These are phyloP conservation scores for Drosophila biarmipes DNA, from an alignment of 1,140 invertebrate genomes.

Conservation along the genomic window DNA sequence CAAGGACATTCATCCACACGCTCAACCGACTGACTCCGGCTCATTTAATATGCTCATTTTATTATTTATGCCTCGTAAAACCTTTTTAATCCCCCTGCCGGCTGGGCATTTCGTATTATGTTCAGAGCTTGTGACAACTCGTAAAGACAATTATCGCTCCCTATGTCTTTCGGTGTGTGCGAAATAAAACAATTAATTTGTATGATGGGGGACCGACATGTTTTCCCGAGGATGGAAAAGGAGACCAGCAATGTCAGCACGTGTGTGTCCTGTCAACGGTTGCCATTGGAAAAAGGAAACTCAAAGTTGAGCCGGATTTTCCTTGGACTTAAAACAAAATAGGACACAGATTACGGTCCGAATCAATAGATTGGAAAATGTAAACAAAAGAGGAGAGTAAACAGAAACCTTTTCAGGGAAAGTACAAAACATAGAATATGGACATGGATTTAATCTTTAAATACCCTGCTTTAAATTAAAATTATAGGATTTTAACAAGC, in stretches of 20 bases:
- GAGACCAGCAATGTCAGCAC: conserved; percentile 8
- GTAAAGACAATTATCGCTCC: conserved; percentile 48
- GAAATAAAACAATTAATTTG: conserved; percentile 48
- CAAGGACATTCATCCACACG: conserved; percentile 19
- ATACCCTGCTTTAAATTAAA: no score
- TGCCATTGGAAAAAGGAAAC: background rate
- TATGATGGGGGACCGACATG: conserved; percentile 20
- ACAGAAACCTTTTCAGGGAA: background rate
- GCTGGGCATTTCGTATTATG: conserved; percentile 42
- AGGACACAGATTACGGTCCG: background rate
- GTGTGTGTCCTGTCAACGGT: conserved; percentile 31
- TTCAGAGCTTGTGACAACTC: conserved; percentile 42
- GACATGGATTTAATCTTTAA: background rate
- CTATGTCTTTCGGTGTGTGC: conserved; percentile 17
- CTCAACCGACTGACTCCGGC: conserved; percentile 36
- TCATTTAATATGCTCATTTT: conserved; percentile 49
- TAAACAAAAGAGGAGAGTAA: background rate
- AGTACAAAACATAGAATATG: background rate
- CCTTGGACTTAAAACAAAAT: background rate
- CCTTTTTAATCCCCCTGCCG: conserved; percentile 33
- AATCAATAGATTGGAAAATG: conserved; percentile 13
- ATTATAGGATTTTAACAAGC: no score
- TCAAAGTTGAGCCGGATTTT: background rate
- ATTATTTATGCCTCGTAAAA: conserved; percentile 60
- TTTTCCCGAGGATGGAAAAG: background rate